These are phyloP conservation scores for Melanitta fusca DNA, from an alignment of 2,797 vertebrate species.

Conservation along the genomic window DNA sequence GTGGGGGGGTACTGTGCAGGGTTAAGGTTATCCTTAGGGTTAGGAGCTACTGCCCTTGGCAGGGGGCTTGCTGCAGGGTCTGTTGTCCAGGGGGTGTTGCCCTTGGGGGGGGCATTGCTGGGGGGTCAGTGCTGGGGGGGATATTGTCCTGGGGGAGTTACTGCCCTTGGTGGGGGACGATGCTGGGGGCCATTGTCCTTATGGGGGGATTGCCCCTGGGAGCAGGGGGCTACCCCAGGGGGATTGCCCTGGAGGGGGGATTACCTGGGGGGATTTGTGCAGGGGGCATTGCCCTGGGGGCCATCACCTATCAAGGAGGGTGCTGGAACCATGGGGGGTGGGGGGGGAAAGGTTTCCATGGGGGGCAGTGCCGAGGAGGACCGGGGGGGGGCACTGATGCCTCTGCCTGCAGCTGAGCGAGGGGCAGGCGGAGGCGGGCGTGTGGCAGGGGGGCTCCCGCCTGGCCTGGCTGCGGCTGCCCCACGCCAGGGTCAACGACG, in stretches of 20 bases:
- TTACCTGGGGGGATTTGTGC: too few species aligned
- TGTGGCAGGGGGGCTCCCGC: constrained; percentile 85
- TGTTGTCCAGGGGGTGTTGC: too few species aligned
- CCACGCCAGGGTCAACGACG: constrained; percentile 87
- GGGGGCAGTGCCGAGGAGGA: neutral
- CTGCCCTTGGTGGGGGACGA: too few species aligned
- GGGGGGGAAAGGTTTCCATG: too few species aligned
- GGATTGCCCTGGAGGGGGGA: neutral
- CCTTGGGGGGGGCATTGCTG: neutral
- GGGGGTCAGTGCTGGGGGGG: neutral
- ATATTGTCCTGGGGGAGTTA: neutral
- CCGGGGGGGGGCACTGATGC: rapidly evolving
- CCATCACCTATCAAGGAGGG: too few species aligned
- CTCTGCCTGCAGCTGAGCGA: constrained; percentile 81
- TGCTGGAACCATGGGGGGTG: too few species aligned
- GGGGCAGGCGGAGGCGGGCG: constrained; percentile 85
- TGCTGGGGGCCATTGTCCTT: too few species aligned
- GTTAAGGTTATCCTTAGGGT: too few species aligned
- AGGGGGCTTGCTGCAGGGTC: too few species aligned
- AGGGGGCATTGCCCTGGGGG: neutral
- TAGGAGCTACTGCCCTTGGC: too few species aligned
- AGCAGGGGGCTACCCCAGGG: too few species aligned
- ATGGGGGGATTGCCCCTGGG: too few species aligned
- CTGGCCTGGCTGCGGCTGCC: constrained; percentile 84
- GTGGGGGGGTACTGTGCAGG: neutral